Percentiles rank a stretch among this genome's conserved stretches.
Conservation (phyloP, 1,140 invertebrate genomes). For the Atta texana region DNA sequence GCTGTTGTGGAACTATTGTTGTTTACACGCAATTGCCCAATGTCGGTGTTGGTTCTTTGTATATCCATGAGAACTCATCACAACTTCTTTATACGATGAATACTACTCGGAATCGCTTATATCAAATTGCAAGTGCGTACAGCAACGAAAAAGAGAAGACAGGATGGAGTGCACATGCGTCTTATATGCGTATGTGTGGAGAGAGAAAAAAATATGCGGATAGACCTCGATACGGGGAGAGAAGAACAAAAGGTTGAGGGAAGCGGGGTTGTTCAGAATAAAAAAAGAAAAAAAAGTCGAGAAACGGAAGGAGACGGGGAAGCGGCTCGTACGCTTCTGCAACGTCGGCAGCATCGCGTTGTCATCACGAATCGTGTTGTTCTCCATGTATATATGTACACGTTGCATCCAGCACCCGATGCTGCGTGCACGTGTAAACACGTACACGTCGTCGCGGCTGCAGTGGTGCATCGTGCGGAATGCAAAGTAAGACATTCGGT, state of each 20-base stretch:
- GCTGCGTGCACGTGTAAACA: slow-evolving; percentile 57
- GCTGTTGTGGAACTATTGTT: slow-evolving; percentile 38
- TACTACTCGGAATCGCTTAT: slow-evolving; percentile 21
- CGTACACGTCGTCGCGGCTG: slow-evolving; percentile 47
- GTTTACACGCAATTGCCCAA: slow-evolving; percentile 10
- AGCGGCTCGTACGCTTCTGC: slow-evolving; percentile 47
- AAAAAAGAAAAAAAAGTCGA: slow-evolving; percentile 30
- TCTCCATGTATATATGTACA: slow-evolving; percentile 64
- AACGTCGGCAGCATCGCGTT: slow-evolving; percentile 43
- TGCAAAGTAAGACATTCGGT: slow-evolving; percentile 66
- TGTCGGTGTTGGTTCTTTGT: neutral
- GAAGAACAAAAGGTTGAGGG: slow-evolving; percentile 33
- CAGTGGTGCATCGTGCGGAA: slow-evolving; percentile 55
- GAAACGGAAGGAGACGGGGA: slow-evolving; percentile 4
- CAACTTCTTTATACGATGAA: slow-evolving; percentile 15
- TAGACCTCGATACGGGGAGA: neutral
- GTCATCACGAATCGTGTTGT: slow-evolving; percentile 74
- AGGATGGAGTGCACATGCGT: neutral
- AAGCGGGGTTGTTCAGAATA: slow-evolving; percentile 3
- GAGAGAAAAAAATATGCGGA: neutral
- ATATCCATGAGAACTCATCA: slow-evolving; percentile 9
- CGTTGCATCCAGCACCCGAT: slow-evolving; percentile 20
- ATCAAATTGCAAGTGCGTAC: slow-evolving; percentile 19
- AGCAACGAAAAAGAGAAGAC: neutral
- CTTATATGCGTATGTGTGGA: neutral